Base-by-base conservation (phyloP, 2,797 vertebrate genomes). In the Propithecus deckenii region DNA sequence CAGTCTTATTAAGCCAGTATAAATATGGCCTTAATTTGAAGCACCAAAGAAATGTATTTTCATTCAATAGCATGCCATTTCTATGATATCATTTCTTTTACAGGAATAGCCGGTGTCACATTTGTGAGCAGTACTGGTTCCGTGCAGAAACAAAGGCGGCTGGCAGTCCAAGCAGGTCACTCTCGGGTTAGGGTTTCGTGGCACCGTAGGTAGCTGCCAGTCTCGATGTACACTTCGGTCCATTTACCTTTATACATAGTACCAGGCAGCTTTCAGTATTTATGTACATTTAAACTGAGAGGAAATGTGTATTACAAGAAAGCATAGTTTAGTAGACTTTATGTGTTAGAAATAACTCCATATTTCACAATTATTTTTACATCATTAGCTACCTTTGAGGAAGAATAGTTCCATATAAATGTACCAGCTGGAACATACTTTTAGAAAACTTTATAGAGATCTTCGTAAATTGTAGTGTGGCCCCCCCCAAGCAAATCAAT, bases 11-110 rank as follows among this genome's bases (percentile, higher is more conserved):
- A 84, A 92, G n/a, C 55, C 74, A 76, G 59, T 69, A 7, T 80
- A 86, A 84, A 81, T 57, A 67, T 28, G 32, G 25, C 38, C 78
- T 94, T 87, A 91, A 92, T 89, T 94, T 96, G 79, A 79, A 91
- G 71, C 22, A 95, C 43, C n/a, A 91, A 95, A 94, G 52, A 91
- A 87, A 89, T 55, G 48, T 5, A 88, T 59, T 80, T 84, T 79
- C 79, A 94, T 8, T 67, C 63, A 80, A 85, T 14, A 95, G 18
- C 23, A 48, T 25, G 30, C 30, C 46, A 48, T 46, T 81, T 71
- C 81, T 57, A 41, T 15, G 12, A 41, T 14, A 41, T 18, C 75
- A 55, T 32, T 4, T 41, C 25, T 50, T 38, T 30, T 38, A 38
- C 3, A 72, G 18, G 65, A 93, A n/a, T 20, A 59, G 79, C 48